These are phyloP conservation scores for Drosophila falleni DNA, from an alignment of 2,888 invertebrate genomes.

Conservation along the genomic window DNA sequence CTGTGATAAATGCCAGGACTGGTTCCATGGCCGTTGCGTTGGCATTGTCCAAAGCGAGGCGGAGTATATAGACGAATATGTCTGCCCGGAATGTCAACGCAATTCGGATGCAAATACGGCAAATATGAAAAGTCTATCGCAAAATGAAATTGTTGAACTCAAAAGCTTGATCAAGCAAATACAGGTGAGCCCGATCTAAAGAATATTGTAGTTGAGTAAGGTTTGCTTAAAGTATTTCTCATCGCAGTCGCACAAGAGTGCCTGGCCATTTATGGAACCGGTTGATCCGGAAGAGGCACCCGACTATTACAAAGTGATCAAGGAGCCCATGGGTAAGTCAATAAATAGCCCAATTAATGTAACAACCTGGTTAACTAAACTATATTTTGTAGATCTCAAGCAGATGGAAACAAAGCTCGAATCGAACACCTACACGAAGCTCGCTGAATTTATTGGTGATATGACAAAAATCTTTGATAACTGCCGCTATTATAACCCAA, in stretches of 20 bases:
- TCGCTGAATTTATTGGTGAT: constrained; percentile 98
- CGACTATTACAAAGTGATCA: constrained; percentile 97
- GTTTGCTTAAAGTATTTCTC: not conserved
- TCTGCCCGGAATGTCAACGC: constrained; percentile 97
- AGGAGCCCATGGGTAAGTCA: constrained; percentile 96
- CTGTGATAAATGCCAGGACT: constrained; percentile 99
- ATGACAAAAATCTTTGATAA: constrained; percentile 99
- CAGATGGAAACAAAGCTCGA: constrained; percentile 95
- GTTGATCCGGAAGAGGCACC: constrained; percentile 98
- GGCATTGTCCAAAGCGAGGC: constrained; percentile 97
- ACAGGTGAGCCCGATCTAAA: constrained; percentile 87
- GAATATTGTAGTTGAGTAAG: not conserved
- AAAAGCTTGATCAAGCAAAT: constrained; percentile 95
- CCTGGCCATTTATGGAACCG: constrained; percentile 99
- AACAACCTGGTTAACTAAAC: not conserved
- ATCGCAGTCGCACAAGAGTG: constrained; percentile 94
- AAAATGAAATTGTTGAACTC: constrained; percentile 93
- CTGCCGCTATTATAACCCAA: constrained; percentile 98
- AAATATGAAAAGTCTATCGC: constrained; percentile 93
- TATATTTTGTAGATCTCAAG: constrained; percentile 91
- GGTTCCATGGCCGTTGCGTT: constrained; percentile 99
- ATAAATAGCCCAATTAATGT: not conserved
- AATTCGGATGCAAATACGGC: constrained; percentile 95
- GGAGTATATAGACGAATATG: constrained; percentile 97
- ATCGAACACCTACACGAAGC: constrained; percentile 92